Conservation (phyloP, 2,888 invertebrate genomes). For the Hetaerina titia region DNA sequence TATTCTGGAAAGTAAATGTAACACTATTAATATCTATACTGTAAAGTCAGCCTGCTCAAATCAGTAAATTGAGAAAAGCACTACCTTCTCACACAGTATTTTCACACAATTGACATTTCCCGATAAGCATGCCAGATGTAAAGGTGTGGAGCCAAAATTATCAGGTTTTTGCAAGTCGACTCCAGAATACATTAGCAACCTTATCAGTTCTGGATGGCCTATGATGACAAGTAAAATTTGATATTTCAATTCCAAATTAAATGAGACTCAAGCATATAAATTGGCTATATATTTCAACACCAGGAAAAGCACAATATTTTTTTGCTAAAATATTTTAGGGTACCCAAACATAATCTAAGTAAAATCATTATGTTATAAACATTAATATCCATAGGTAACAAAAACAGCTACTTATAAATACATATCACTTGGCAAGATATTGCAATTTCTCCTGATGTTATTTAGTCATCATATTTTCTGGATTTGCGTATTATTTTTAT, state of each 20-base stretch:
- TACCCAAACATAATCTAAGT: too few species aligned
- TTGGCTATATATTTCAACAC: too few species aligned
- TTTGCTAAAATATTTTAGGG: too few species aligned
- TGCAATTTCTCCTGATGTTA: too few species aligned
- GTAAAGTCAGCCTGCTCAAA: background rate
- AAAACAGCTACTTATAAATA: too few species aligned
- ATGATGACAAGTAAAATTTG: constrained; percentile 31
- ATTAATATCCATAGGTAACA: too few species aligned
- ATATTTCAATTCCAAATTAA: background rate
- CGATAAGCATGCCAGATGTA: constrained; percentile 93
- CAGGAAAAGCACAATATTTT: too few species aligned
- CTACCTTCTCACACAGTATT: constrained; percentile 91
- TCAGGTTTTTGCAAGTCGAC: constrained; percentile 93
- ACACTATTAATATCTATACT: background rate
- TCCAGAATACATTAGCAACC: constrained; percentile 93
- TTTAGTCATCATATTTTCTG: too few species aligned
- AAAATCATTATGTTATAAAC: too few species aligned
- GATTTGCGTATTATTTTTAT: too few species aligned
- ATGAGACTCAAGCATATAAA: background rate
- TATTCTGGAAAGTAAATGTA: constrained; percentile 80
- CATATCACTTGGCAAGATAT: too few species aligned
- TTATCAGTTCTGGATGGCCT: constrained; percentile 90
- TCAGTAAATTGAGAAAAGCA: background rate
- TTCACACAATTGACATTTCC: constrained; percentile 93
- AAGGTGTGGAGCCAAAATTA: constrained; percentile 94